A percentile compares a stretch with the other conserved stretches of the same genome.
Evolutionary conservation across 2,113 vertebrate genomes (phyloP).

Genomic region (Onychostruthus taczanowskii): DNA sequence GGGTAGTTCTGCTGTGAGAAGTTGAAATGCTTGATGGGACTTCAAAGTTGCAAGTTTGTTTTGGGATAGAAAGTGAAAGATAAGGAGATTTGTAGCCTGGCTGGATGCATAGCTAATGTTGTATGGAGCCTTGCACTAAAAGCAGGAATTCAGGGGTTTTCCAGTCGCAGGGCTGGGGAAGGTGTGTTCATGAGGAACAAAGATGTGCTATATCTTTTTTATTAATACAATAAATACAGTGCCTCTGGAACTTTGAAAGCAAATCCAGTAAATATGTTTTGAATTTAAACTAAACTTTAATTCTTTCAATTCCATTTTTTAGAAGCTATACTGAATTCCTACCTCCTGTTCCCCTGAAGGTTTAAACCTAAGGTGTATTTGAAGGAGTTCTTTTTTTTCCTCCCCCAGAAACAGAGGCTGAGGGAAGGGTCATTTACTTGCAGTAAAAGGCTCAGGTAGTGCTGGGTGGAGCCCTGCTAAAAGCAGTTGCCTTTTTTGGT

Average conservation of each 20-base stretch:
- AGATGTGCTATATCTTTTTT: neutral
- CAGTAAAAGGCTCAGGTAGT: neutral
- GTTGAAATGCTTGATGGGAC: neutral
- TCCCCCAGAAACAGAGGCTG: neutral
- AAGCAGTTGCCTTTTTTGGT: neutral
- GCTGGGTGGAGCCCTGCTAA: neutral
- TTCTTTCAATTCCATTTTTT: neutral
- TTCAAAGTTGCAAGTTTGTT: neutral
- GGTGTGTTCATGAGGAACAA: neutral
- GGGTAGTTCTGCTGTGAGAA: neutral
- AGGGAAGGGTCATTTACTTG: neutral
- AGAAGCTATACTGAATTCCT: neutral
- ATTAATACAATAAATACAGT: neutral
- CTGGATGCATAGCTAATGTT: neutral
- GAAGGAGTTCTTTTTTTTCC: neutral
- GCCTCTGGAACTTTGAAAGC: neutral
- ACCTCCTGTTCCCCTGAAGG: neutral
- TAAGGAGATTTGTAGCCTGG: neutral
- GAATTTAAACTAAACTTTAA: neutral
- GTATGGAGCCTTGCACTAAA: neutral
- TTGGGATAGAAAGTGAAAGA: neutral
- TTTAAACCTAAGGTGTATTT: neutral
- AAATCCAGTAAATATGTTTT: neutral
- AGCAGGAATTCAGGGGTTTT: neutral
- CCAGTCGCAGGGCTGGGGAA: neutral